Evolutionary conservation across 2,113 vertebrate species (phyloP).

Genomic region (Aldabrachelys gigantea): DNA sequence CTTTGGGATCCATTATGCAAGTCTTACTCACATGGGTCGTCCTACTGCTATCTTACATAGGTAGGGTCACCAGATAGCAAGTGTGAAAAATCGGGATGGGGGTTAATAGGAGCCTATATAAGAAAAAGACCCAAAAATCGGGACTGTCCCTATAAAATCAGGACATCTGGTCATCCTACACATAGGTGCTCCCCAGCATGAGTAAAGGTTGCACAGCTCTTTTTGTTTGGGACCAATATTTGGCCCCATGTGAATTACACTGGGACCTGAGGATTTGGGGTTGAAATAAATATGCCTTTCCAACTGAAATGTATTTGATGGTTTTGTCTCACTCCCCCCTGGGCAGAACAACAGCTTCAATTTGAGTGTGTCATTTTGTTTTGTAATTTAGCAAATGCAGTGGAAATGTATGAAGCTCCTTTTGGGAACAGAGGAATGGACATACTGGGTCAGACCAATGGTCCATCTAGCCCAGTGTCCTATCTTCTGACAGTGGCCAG

Average conservation of each 20-base stretch:
- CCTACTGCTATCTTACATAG: background rate
- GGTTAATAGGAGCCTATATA: too few species aligned
- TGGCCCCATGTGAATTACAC: background rate
- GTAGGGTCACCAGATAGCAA: background rate
- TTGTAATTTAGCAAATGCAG: constrained; percentile 20
- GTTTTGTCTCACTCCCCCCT: background rate
- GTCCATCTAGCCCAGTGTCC: background rate
- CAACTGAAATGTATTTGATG: constrained; percentile 41
- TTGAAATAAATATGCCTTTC: constrained; percentile 53
- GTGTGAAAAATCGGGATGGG: too few species aligned
- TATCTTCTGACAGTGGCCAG: background rate
- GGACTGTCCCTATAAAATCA: too few species aligned
- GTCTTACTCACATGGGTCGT: rapidly evolving
- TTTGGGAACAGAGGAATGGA: background rate
- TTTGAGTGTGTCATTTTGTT: background rate
- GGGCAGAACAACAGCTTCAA: background rate
- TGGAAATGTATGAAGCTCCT: constrained; percentile 21
- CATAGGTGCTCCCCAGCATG: background rate
- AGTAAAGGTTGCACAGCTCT: background rate
- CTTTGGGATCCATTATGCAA: background rate
- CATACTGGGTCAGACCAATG: background rate
- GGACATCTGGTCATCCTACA: too few species aligned
- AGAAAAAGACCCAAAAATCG: too few species aligned
- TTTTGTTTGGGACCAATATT: background rate
- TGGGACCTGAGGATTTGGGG: background rate